Evolutionary conservation across 1,140 invertebrate genomes (phyloP), one percentile per base, ranked within the genome.

Genomic region (Chlorops oryzae): DNA sequence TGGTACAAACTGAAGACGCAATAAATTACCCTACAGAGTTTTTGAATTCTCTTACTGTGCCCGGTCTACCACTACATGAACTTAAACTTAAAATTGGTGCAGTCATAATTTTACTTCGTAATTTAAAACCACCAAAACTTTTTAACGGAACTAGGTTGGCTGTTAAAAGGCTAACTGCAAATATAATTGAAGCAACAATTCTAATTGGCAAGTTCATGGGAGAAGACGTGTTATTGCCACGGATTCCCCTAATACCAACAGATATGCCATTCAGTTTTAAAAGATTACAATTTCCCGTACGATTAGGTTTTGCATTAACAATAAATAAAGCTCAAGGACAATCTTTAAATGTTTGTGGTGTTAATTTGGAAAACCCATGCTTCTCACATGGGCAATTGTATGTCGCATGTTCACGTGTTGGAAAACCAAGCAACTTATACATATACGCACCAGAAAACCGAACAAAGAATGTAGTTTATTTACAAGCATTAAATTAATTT

Each of bases 271-370:
- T 44, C 27, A 53, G 73, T 69, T 62, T 61, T 62, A 73, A 73
- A 63, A 47, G 77, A 43, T 35, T 74, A 51, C 61, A 74, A 51
- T 75, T 78, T 59, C 67, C 72, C 21, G 43, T 74, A 38, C 72
- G 64, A 52, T 62, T 75, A 3, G 59, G 62, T 4, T 80, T 78
- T 61, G 71, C 76, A 20, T 76, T 79, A 63, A 76, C 77, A 1
- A 76, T 81, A 4, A 80, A 80, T 59, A 80, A 80, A 64, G 55
- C 74, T 3, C 78, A 82, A 64, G 76, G 78, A 10, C 76, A 79
- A 59, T 61, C 65, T 18, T 59, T 66, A 54, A 47, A 57, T 37
- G 58, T 64, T 45, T 59, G 56, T 50, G 69, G 72, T 18, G 28
- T 75, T 28, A 50, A 70, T 58, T 62, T 77, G 21, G 51, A 58